These are phyloP conservation scores for Tetragnatha montana DNA, from an alignment of 2,888 invertebrate species.

Conservation along the genomic window DNA sequence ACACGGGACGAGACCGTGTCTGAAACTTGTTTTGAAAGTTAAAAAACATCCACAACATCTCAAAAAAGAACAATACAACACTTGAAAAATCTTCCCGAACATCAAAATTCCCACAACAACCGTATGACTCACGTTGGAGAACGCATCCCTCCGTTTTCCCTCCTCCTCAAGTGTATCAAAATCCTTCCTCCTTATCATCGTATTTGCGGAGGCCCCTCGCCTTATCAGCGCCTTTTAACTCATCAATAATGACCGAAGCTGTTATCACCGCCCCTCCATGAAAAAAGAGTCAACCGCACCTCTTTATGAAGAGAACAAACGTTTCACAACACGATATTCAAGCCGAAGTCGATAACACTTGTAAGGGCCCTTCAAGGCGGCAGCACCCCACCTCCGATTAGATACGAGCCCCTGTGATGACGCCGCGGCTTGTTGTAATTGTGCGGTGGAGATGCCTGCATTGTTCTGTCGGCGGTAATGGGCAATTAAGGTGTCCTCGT, in stretches of 20 bases:
- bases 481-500: background rate
- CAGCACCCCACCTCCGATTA: slow-evolving; percentile 43
- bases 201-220: too few species aligned
- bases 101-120: too few species aligned
- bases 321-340: slow-evolving; percentile 64
- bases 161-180: too few species aligned
- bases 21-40: too few species aligned
- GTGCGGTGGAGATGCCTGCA: background rate
- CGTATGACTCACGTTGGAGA: too few species aligned
- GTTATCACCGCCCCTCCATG: slow-evolving; percentile 40
- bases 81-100: too few species aligned
- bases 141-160: too few species aligned
- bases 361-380: slow-evolving; percentile 43
- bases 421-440: background rate
- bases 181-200: too few species aligned
- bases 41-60: too few species aligned
- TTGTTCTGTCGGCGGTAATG: background rate
- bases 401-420: slow-evolving; percentile 20
- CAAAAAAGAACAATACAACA: too few species aligned
- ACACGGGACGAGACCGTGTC: too few species aligned
- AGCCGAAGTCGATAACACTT: slow-evolving; percentile 53
- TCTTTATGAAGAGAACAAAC: slow-evolving; percentile 54
- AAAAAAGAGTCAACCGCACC: slow-evolving; percentile 60
- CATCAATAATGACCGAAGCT: slow-evolving; percentile 56
- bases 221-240: slow-evolving; percentile 23